Evolutionary conservation across 2,113 vertebrate genomes (phyloP).

Genomic region (Hyla sarda): DNA sequence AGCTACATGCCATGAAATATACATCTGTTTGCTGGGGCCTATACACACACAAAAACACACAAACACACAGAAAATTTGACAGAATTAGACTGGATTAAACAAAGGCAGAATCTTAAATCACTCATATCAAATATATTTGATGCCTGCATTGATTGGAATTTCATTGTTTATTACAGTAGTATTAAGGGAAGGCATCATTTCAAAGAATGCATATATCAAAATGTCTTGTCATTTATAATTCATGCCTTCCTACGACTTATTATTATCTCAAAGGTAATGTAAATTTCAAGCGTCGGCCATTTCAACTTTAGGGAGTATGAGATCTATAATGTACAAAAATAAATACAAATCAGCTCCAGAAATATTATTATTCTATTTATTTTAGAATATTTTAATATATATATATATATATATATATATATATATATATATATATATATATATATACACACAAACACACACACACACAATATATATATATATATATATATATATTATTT

Average conservation of each 20-base stretch:
- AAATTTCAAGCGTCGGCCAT: background rate
- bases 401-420: too few relatives aligned
- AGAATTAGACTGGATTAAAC: slow-evolving; percentile 44
- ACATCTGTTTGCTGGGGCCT: slow-evolving; percentile 27
- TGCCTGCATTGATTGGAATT: slow-evolving; percentile 39
- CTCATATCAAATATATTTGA: slow-evolving; percentile 4
- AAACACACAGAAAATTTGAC: background rate
- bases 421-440: too few relatives aligned
- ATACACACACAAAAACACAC: too few relatives aligned
- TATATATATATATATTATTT: too few relatives aligned
- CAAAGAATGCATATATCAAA: background rate
- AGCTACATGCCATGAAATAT: slow-evolving; percentile 48
- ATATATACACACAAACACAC: too few relatives aligned
- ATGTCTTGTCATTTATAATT: background rate
- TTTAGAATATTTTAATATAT: too few relatives aligned
- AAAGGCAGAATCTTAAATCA: slow-evolving; percentile 37
- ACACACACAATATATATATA: too few relatives aligned
- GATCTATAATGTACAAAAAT: background rate
- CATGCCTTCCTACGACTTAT: background rate
- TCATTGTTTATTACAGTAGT: slow-evolving; percentile 19
- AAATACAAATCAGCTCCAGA: background rate
- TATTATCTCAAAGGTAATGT: slow-evolving; percentile 2
- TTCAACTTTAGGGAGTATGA: background rate
- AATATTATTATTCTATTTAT: background rate
- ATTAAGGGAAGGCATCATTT: slow-evolving; percentile 21